Percentiles rank a stretch among this genome's conserved stretches.
phyloP scores from a whole-genome alignment of 2,797 vertebrate species.

The Sebastes glaucus region DNA sequence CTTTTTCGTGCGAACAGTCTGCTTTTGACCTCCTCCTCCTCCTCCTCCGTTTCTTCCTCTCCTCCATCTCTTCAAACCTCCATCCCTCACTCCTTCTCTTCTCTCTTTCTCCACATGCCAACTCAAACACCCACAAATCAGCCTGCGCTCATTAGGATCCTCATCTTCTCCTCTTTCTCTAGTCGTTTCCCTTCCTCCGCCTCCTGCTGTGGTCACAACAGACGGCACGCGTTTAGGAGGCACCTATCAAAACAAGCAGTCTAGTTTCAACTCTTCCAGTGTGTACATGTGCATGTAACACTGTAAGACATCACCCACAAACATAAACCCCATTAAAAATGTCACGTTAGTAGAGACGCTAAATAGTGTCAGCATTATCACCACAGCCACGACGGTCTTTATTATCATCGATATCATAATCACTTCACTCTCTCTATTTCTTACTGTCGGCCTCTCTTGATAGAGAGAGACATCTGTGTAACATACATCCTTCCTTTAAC shows the following conservation, averaged over 20 bases:
- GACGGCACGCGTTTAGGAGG: slow-evolving; percentile 17
- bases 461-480: slow-evolving; percentile 57
- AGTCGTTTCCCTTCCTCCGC: background rate
- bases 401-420: background rate
- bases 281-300: background rate
- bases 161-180: background rate
- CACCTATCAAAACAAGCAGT: slow-evolving; percentile 62
- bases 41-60: background rate
- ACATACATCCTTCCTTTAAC: slow-evolving; percentile 43
- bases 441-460: background rate
- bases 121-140: slow-evolving; percentile 63
- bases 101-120: slow-evolving; percentile 20
- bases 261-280: slow-evolving; percentile 18
- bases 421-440: background rate
- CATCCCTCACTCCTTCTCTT: background rate
- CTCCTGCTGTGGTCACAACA: slow-evolving; percentile 31
- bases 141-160: slow-evolving; percentile 20
- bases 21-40: background rate
- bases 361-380: slow-evolving; percentile 3
- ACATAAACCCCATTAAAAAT: slow-evolving; percentile 12
- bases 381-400: background rate
- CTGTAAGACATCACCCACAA: background rate
- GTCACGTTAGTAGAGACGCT: background rate
- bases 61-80: background rate
- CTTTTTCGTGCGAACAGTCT: too few species aligned